Evolutionary conservation across 2,113 vertebrate species (phyloP).

Genomic region (Salvator merianae): DNA sequence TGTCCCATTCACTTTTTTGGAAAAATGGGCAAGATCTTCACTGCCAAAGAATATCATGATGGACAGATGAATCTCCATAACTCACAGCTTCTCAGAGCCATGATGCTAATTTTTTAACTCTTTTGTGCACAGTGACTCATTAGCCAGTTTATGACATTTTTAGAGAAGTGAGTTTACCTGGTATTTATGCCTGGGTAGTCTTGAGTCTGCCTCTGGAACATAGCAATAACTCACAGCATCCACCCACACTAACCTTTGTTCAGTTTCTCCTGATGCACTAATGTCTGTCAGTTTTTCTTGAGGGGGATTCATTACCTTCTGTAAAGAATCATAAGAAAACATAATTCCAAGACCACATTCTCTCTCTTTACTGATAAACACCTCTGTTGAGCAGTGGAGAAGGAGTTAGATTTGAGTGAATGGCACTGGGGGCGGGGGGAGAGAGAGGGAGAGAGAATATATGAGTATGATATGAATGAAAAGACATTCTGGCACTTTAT

Average conservation of each 20-base stretch:
- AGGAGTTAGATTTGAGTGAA: constrained; percentile 51
- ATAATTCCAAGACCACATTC: constrained; percentile 50
- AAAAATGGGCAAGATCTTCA: constrained; percentile 8
- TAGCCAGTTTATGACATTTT: constrained; percentile 35
- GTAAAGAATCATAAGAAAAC: constrained; percentile 53
- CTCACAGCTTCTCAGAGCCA: constrained; percentile 26
- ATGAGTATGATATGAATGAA: background rate
- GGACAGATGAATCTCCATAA: constrained; percentile 36
- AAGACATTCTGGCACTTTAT: background rate
- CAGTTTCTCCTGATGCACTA: constrained; percentile 54
- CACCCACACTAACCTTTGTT: constrained; percentile 70
- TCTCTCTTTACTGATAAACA: constrained; percentile 34
- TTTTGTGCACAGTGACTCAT: constrained; percentile 53
- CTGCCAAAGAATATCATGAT: constrained; percentile 11
- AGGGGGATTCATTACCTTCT: constrained; percentile 54
- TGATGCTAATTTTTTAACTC: constrained; percentile 32
- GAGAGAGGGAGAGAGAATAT: constrained; percentile 13
- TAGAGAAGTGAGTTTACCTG: constrained; percentile 53
- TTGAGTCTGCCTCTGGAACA: constrained; percentile 62
- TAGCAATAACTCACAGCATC: constrained; percentile 65
- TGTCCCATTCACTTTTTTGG: too few relatives aligned
- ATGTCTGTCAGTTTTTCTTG: constrained; percentile 59
- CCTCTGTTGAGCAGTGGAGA: constrained; percentile 51
- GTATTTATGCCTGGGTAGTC: constrained; percentile 50
- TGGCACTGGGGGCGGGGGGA: too few relatives aligned